Conservation (phyloP, 2,113 vertebrate genomes). For the Taxidea taxus region DNA sequence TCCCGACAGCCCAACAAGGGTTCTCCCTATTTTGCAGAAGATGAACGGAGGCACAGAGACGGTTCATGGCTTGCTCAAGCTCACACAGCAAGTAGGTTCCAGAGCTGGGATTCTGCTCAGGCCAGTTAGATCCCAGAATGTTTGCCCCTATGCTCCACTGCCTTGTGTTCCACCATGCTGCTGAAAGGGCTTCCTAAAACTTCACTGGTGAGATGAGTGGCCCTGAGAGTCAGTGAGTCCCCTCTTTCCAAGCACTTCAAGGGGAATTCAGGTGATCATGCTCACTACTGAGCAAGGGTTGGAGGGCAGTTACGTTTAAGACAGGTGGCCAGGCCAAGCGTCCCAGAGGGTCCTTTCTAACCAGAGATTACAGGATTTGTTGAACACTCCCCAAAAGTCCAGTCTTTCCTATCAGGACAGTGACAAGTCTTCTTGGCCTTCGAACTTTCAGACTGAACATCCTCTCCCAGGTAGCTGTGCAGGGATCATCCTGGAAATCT, state of each 20-base stretch:
- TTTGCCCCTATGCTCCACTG: not conserved
- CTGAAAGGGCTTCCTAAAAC: constrained; percentile 12
- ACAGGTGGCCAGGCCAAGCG: not conserved
- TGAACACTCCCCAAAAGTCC: not conserved
- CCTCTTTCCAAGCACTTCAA: not conserved
- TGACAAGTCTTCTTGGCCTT: not conserved
- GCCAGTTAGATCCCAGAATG: not conserved
- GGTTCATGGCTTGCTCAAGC: not conserved
- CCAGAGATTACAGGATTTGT: not conserved
- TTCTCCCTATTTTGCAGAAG: not conserved
- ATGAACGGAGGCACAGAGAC: not conserved
- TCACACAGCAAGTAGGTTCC: not conserved
- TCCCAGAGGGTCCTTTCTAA: not conserved
- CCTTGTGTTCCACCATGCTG: not conserved
- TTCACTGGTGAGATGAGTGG: not conserved
- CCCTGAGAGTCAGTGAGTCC: not conserved
- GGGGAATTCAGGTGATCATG: not conserved
- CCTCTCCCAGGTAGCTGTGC: not conserved
- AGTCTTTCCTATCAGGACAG: not conserved
- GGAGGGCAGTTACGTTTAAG: not conserved
- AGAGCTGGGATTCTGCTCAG: not conserved
- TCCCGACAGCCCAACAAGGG: not conserved
- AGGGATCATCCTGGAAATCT: constrained; percentile 1
- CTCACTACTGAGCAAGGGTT: not conserved
- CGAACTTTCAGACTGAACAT: not conserved